These are phyloP conservation scores for Fratercula arctica DNA, from an alignment of 2,797 vertebrate species.

Conservation along the genomic window DNA sequence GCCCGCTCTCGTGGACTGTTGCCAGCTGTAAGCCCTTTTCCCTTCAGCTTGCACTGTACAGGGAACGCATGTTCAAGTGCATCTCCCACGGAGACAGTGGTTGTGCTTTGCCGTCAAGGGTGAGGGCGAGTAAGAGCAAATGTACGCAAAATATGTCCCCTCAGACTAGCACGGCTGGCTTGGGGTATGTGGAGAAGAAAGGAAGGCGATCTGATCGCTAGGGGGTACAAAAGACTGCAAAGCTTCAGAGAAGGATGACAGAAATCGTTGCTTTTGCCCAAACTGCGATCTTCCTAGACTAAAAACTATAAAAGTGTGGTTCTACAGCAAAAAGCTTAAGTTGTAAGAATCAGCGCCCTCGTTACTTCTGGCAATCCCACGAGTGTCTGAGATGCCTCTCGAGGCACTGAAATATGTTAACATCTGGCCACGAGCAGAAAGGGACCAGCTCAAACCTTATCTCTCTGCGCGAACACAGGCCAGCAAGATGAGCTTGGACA, in stretches of 20 bases:
- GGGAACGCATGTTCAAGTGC: background rate
- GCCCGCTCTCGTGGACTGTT: background rate
- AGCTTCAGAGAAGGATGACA: background rate
- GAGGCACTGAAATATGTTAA: background rate
- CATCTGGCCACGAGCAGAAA: background rate
- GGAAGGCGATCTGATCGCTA: background rate
- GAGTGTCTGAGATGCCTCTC: background rate
- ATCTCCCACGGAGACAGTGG: background rate
- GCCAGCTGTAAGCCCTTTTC: background rate
- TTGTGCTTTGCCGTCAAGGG: background rate
- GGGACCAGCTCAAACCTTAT: background rate
- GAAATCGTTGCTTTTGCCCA: background rate
- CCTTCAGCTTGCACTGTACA: background rate
- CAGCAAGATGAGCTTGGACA: background rate
- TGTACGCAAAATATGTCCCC: background rate
- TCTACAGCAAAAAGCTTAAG: background rate
- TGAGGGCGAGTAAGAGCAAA: background rate
- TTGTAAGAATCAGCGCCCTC: fast-evolving
- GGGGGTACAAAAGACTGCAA: background rate
- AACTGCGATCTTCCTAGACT: background rate
- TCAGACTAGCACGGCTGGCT: background rate
- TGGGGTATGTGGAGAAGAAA: background rate
- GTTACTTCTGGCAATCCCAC: background rate
- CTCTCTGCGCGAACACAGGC: background rate
- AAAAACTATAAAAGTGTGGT: background rate